These are phyloP conservation scores for Eupeodes latifasciatus DNA, from an alignment of 2,888 invertebrate genomes.

Conservation along the genomic window DNA sequence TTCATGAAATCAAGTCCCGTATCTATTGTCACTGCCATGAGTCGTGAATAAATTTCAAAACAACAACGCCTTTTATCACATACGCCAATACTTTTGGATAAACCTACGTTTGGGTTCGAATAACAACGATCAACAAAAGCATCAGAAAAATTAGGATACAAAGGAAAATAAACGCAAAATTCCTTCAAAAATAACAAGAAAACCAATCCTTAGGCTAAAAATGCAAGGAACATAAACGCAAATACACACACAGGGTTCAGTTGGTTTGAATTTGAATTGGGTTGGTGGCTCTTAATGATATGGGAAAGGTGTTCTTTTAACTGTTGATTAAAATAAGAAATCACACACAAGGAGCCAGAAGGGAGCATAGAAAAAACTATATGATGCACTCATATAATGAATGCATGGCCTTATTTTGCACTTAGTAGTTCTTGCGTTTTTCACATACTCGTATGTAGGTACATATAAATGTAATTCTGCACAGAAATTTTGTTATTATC, in stretches of 20 bases:
- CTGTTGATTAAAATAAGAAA: neutral
- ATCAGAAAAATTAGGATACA: constrained; percentile 17
- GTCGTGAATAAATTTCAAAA: neutral
- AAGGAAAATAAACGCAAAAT: neutral
- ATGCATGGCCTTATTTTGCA: constrained; percentile 49
- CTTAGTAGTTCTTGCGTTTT: constrained; percentile 39
- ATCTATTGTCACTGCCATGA: neutral
- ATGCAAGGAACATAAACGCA: neutral
- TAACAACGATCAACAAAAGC: constrained; percentile 6
- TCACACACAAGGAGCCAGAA: neutral
- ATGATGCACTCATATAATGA: constrained; percentile 18
- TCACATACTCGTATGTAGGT: constrained; percentile 1
- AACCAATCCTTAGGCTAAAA: neutral
- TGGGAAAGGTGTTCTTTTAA: neutral
- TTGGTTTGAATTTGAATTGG: neutral
- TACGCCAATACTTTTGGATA: neutral
- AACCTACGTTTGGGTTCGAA: neutral
- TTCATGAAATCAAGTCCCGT: neutral
- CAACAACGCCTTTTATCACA: neutral
- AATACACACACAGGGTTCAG: neutral
- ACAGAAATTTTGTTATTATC: constrained; percentile 25
- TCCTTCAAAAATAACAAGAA: too few relatives aligned
- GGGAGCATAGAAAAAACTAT: neutral
- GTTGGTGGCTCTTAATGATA: neutral
- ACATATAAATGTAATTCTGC: constrained; percentile 5